These are phyloP conservation scores for Grantiella picta DNA, from an alignment of 2,113 vertebrate genomes.

Conservation along the genomic window DNA sequence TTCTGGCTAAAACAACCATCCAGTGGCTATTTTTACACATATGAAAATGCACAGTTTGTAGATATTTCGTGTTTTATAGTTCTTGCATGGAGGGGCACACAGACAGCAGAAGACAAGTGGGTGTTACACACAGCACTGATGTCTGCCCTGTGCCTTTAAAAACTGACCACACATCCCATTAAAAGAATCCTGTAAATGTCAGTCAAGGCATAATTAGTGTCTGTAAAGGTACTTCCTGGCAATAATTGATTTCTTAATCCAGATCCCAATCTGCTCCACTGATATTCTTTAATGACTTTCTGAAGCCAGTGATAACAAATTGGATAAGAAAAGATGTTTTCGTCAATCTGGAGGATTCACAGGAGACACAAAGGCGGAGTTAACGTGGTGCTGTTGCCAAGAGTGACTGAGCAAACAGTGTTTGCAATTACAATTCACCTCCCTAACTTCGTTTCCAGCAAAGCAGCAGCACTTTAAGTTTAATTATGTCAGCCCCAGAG, in stretches of 20 bases:
- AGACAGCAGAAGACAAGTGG: not conserved
- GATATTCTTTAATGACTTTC: slow-evolving; percentile 56
- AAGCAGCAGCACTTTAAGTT: slow-evolving; percentile 36
- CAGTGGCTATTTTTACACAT: not conserved
- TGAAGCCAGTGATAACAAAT: slow-evolving; percentile 55
- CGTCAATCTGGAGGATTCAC: not conserved
- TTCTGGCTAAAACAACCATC: not conserved
- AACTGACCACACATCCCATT: not conserved
- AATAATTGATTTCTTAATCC: slow-evolving; percentile 55
- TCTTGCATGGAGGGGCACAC: not conserved
- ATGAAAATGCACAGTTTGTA: not conserved
- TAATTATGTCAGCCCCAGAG: slow-evolving; percentile 48
- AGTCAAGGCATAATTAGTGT: slow-evolving; percentile 24
- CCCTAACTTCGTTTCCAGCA: slow-evolving; percentile 35
- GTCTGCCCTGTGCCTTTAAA: slow-evolving; percentile 36
- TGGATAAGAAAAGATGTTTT: slow-evolving; percentile 48
- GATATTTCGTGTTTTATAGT: not conserved
- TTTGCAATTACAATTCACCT: slow-evolving; percentile 52
- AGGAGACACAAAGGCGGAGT: slow-evolving; percentile 30
- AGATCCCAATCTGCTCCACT: slow-evolving; percentile 23
- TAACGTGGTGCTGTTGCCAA: slow-evolving; percentile 30
- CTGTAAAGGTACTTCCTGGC: slow-evolving; percentile 31
- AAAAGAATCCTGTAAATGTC: slow-evolving; percentile 21
- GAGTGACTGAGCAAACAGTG: slow-evolving; percentile 32
- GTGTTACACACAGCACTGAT: not conserved